Conservation (phyloP, 2,888 invertebrate species). For the Eupithecia tripunctaria region DNA sequence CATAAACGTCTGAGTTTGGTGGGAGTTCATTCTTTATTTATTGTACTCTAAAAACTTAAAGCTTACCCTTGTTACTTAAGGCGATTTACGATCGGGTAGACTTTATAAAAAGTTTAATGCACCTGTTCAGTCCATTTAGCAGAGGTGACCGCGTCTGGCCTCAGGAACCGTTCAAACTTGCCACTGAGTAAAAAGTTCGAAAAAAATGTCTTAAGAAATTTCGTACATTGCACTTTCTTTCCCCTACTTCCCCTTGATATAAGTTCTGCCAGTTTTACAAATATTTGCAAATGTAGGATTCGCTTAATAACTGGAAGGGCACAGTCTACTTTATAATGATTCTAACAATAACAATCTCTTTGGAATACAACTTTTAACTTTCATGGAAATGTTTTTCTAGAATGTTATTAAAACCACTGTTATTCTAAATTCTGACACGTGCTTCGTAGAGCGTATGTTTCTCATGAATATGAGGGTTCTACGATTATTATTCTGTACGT, state of each 20-base stretch:
- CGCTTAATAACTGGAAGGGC: background rate
- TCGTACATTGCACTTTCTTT: background rate
- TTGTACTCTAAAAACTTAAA: slow-evolving; percentile 69
- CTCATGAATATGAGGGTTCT: slow-evolving; percentile 49
- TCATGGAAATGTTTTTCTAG: slow-evolving; percentile 18
- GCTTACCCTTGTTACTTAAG: slow-evolving; percentile 75
- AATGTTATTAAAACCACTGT: slow-evolving; percentile 28
- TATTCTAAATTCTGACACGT: slow-evolving; percentile 39
- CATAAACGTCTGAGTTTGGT: slow-evolving; percentile 56
- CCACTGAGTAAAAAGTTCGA: slow-evolving; percentile 45
- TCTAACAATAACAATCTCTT: background rate
- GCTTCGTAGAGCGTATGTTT: slow-evolving; percentile 36
- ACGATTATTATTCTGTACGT: slow-evolving; percentile 43
- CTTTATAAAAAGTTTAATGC: slow-evolving; percentile 73
- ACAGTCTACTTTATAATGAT: background rate
- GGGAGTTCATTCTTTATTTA: slow-evolving; percentile 66
- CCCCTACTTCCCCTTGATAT: background rate
- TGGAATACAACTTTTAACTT: background rate
- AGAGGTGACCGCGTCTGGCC: slow-evolving; percentile 56
- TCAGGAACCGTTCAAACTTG: slow-evolving; percentile 46
- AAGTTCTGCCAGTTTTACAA: background rate
- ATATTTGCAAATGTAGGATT: background rate
- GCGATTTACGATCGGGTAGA: slow-evolving; percentile 71
- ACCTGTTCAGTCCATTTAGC: slow-evolving; percentile 77
- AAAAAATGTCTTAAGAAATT: slow-evolving; percentile 33